Evolutionary conservation across 2,113 vertebrate genomes (phyloP), one percentile per base, ranked within the genome.

Genomic region (Bubo bubo): DNA sequence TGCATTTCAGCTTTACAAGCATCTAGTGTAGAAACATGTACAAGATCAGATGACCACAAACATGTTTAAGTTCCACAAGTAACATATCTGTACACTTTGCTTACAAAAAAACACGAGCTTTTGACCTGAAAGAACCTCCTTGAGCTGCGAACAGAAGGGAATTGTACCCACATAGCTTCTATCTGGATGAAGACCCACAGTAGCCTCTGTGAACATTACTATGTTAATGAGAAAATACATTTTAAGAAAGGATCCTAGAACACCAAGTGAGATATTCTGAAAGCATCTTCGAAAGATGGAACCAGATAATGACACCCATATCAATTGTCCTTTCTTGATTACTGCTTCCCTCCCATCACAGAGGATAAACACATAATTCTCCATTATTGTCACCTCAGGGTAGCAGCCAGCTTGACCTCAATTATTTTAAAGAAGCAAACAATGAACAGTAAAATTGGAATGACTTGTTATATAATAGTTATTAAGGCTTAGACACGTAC

Each of bases 361-460:
- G 6, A 76, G 45, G 67, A 60, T 41, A 75, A 67, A 64, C 45
- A 90, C 4, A 0, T 86, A 82, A 95, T 67, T 93, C 72, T 55
- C 63, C 64, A 43, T 76, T 70, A 70, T 35, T 56, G 41, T 50
- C 83, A 88, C 83, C 73, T 95, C 71, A 56, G 93, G 95, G 43
- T 66, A 87, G 60, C 67, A 79, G 83, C 47, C 37, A 20, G 81
- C 60, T 75, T 77, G 55, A 96, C 95, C 94, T 94, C 91, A 90
- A 97, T 98, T 97, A 97, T 95, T 93, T 96, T 86, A 86, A 94
- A 35, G 35, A 86, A 84, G 83, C 91, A 95, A 80, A 81, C 64
- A 95, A 93, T 84, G 90, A 97, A 95, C 26, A 92, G 55, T 86
- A 89, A 84, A 96, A 94, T 73, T 94, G 66, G 49, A 93, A 92